These are phyloP conservation scores for Germaria angustata DNA, from an alignment of 2,888 invertebrate species.

Conservation along the genomic window DNA sequence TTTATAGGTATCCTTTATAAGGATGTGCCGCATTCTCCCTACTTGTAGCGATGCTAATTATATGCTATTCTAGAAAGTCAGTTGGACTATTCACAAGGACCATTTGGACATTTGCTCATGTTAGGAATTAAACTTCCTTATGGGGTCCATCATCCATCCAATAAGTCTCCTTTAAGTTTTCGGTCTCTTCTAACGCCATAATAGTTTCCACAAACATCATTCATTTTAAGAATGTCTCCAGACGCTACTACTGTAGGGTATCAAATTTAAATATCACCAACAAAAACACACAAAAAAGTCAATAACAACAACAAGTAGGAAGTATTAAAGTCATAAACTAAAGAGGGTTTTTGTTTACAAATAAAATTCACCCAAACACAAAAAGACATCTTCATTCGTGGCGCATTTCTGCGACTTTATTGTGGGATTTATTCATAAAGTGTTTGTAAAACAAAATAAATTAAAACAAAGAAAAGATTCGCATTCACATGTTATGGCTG, in stretches of 20 bases:
- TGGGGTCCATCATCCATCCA: too few species aligned
- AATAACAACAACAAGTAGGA: slow-evolving; percentile 48
- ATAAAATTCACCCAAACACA: slow-evolving; percentile 62
- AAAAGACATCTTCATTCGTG: slow-evolving; percentile 66
- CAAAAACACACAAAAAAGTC: neutral
- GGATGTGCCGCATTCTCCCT: too few species aligned
- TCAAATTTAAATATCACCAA: slow-evolving; percentile 35
- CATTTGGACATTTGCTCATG: too few species aligned
- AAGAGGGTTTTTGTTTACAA: slow-evolving; percentile 68
- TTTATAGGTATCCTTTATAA: too few species aligned
- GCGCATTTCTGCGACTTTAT: slow-evolving; percentile 38
- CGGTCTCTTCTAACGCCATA: too few species aligned
- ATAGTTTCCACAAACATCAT: too few species aligned
- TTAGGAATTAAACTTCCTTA: too few species aligned
- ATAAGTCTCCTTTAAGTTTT: too few species aligned
- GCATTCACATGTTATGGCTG: slow-evolving; percentile 26
- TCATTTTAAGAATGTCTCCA: too few species aligned
- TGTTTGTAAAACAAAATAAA: slow-evolving; percentile 27
- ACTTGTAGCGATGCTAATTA: too few species aligned
- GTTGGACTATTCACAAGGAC: too few species aligned
- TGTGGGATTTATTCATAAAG: slow-evolving; percentile 64
- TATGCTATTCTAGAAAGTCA: too few species aligned
- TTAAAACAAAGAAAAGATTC: neutral
- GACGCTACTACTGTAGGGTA: slow-evolving; percentile 11
- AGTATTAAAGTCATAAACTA: slow-evolving; percentile 69